Base-by-base conservation (phyloP, 1,140 invertebrate species). In the Geopemphigus sp. region DNA sequence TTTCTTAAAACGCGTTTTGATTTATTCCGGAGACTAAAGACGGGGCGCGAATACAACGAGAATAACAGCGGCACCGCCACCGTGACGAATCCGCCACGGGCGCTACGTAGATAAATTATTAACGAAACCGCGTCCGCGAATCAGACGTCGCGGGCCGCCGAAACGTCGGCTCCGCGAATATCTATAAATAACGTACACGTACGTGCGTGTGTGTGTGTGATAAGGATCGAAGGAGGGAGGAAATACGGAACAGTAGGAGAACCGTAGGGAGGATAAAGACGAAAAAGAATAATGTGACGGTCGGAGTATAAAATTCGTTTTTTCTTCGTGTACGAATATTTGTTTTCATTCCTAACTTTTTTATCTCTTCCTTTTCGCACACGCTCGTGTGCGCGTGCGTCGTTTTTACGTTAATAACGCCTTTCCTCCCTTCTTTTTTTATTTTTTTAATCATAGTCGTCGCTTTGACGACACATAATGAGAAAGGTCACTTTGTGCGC, bases 11-110 rank as follows among this genome's bases (percentile, higher is more conserved):
- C 6, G 22, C 26, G 56, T 76, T 76, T 76, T 76, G 73, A 76
- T 57, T 76, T 76, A 76, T 61, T 76, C 73, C 57, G 32, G 56
- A 39, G 19, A 61, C 53, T 76, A 76, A 76, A 76, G 54, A 59
- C 29, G 56, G n/a, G 45, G 53, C 15, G 15, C 53, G 24, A 76
- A 57, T 24, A 56, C 45, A 76, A n/a, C n/a, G n/a, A n/a, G n/a
- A n/a, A n/a, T n/a, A n/a, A n/a, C n/a, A n/a, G n/a, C n/a, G n/a
- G n/a, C n/a, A n/a, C n/a, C n/a, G n/a, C n/a, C n/a, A n/a, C n/a
- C n/a, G n/a, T n/a, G n/a, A n/a, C n/a, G n/a, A n/a, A n/a, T n/a
- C n/a, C 14, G 15, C 6, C 66, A n/a, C 45, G 53, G 53, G 70
- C 19, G 70, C 32, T 4, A 8, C 56, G 70, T 39, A 73, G 53